phyloP scores from a whole-genome alignment of 2,797 vertebrate species.

The Saxicola maurus region DNA sequence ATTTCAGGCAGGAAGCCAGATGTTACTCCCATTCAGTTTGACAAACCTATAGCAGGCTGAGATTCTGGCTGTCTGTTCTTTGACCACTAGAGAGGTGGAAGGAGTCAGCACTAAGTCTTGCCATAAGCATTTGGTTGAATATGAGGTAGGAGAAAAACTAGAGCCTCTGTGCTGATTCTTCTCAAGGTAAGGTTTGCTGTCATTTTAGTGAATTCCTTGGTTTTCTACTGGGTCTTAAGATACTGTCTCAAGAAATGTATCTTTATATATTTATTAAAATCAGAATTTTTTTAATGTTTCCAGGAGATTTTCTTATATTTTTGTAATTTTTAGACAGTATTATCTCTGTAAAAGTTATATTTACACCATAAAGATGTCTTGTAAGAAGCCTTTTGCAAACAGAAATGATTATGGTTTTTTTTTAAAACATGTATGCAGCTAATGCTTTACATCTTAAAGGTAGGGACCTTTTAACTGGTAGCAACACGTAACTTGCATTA shows the following conservation, averaged over 20 bases:
- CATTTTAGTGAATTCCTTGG: not conserved
- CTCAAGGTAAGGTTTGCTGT: constrained; percentile 4
- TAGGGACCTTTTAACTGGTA: not conserved
- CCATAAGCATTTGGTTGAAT: not conserved
- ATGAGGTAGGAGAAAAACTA: not conserved
- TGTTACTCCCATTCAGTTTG: constrained; percentile 13
- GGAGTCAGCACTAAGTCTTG: not conserved
- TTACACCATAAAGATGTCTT: not conserved
- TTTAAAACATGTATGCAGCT: not conserved
- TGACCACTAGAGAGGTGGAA: not conserved
- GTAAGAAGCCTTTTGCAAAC: not conserved
- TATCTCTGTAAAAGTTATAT: not conserved
- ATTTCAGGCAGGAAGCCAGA: constrained; percentile 51
- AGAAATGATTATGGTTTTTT: accelerated
- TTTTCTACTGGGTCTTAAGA: not conserved
- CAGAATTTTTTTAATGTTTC: not conserved
- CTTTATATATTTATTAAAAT: not conserved
- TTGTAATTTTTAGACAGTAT: not conserved
- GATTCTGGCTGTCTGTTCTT: not conserved
- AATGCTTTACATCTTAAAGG: not conserved
- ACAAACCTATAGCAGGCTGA: not conserved
- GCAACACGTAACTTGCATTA: not conserved
- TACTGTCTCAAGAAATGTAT: not conserved
- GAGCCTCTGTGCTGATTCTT: not conserved
- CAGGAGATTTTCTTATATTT: not conserved